Percentiles rank a stretch among this genome's conserved stretches.
These are phyloP conservation scores for Pristionchus entomophagus DNA, from an alignment of 2,888 invertebrate genomes.

Conservation along the genomic window DNA sequence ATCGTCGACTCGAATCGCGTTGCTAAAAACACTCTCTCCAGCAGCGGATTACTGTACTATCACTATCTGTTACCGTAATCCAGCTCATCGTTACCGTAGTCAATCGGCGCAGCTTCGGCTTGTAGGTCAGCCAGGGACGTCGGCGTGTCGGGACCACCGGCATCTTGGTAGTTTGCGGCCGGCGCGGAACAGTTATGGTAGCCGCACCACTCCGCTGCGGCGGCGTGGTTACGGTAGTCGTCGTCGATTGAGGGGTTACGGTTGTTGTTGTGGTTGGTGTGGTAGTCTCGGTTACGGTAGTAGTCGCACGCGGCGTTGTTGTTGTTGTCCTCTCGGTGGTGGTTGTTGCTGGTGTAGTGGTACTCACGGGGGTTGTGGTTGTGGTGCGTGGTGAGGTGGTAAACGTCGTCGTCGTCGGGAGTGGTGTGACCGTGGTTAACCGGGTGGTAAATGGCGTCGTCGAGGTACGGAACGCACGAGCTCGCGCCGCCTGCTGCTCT, in stretches of 20 bases:
- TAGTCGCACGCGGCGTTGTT: constrained; percentile 30
- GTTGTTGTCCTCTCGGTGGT: constrained; percentile 48
- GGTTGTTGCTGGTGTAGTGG: constrained; percentile 39
- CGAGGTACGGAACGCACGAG: constrained; percentile 23
- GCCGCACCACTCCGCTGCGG: constrained; percentile 29
- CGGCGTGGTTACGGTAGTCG: constrained; percentile 44
- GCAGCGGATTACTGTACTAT: not conserved
- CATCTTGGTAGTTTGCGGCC: not conserved
- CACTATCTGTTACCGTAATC: not conserved
- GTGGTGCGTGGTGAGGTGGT: constrained; percentile 1
- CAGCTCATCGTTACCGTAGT: constrained; percentile 40
- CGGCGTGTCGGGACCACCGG: constrained; percentile 40
- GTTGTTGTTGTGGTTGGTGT: constrained; percentile 49
- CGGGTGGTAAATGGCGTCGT: no score
- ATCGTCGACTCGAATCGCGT: no score
- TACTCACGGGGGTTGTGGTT: constrained; percentile 18
- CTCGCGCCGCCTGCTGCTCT: not conserved
- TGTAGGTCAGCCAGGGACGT: constrained; percentile 49
- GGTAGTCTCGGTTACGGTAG: constrained; percentile 36
- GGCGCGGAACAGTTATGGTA: constrained; percentile 35
- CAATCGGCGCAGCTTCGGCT: constrained; percentile 21
- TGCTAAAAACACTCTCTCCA: no score
- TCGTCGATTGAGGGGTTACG: constrained; percentile 42
- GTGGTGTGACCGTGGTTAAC: no score
- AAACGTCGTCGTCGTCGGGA: constrained; percentile 31